These are phyloP conservation scores for Halictus rubicundus DNA, from an alignment of 1,140 invertebrate genomes.

Conservation along the genomic window DNA sequence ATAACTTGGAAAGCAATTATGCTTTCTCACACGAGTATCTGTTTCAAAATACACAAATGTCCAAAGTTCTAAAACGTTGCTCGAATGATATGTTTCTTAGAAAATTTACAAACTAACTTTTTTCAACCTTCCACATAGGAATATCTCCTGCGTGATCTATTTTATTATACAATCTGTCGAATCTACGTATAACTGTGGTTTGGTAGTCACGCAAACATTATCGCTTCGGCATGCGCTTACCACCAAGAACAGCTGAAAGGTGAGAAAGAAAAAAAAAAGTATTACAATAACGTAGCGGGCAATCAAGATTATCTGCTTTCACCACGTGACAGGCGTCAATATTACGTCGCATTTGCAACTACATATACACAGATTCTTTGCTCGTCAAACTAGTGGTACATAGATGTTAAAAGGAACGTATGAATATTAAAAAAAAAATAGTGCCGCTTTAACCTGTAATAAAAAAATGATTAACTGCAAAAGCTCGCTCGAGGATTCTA, in stretches of 20 bases:
- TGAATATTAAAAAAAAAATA: constrained; percentile 22
- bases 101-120: too few relatives aligned
- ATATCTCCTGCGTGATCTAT: constrained; percentile 4
- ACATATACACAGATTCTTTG: constrained; percentile 35
- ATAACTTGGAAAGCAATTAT: too few relatives aligned
- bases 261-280: constrained; percentile 58
- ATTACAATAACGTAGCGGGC: constrained; percentile 56
- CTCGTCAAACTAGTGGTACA: constrained; percentile 35
- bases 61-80: too few relatives aligned
- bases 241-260: constrained; percentile 66
- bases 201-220: constrained; percentile 39
- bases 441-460: constrained; percentile 46
- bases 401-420: constrained; percentile 22
- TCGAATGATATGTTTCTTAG: too few relatives aligned
- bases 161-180: constrained; percentile 25
- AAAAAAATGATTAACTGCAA: constrained; percentile 26
- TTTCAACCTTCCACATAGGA: too few relatives aligned
- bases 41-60: too few relatives aligned
- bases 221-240: constrained; percentile 65
- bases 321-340: constrained; percentile 19
- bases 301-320: constrained; percentile 50
- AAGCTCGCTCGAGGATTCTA: constrained; percentile 32
- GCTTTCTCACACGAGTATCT: too few relatives aligned
- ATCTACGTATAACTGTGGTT: constrained; percentile 34
- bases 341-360: constrained; percentile 33